phyloP scores from a whole-genome alignment of 2,888 invertebrate genomes.

The Eurytoma adleriae region DNA sequence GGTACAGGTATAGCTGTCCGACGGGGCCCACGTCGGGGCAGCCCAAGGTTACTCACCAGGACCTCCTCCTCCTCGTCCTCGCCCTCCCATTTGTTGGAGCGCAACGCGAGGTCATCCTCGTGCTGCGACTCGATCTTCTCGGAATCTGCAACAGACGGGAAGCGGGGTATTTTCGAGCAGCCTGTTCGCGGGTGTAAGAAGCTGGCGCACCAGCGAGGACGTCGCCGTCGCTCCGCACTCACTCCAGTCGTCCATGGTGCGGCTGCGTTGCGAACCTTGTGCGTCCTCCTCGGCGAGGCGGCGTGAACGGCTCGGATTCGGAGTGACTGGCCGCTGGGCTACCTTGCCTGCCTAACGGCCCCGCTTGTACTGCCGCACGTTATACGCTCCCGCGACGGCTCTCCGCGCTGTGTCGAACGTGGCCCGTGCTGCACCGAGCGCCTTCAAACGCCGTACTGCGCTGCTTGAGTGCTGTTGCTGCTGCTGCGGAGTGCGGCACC shows the following conservation, averaged over 20 bases:
- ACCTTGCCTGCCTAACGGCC: no score
- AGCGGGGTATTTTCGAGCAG: not conserved
- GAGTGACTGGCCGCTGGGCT: no score
- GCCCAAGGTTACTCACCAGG: slow-evolving; percentile 79
- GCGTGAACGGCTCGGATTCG: no score
- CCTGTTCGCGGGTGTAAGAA: not conserved
- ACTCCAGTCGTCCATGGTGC: slow-evolving; percentile 57
- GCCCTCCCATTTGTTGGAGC: slow-evolving; percentile 89
- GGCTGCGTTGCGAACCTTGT: not conserved
- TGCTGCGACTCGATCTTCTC: slow-evolving; percentile 84
- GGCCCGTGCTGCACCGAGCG: no score
- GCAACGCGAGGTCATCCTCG: slow-evolving; percentile 78
- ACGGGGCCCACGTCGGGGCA: no score
- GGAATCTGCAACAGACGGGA: slow-evolving; percentile 80
- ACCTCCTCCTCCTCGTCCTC: slow-evolving; percentile 92
- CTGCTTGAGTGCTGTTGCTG: not conserved
- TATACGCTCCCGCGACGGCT: not conserved
- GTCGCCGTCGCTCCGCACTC: slow-evolving; percentile 5
- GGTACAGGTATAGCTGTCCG: not conserved
- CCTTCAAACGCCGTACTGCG: no score
- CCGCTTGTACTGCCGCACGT: no score
- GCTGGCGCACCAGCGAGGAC: not conserved
- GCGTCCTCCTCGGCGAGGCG: not conserved
- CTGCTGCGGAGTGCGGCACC: not conserved
- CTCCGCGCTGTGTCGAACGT: no score